Evolutionary conservation across 2,888 invertebrate genomes (phyloP).

Genomic region (Onthophagus sagittarius): DNA sequence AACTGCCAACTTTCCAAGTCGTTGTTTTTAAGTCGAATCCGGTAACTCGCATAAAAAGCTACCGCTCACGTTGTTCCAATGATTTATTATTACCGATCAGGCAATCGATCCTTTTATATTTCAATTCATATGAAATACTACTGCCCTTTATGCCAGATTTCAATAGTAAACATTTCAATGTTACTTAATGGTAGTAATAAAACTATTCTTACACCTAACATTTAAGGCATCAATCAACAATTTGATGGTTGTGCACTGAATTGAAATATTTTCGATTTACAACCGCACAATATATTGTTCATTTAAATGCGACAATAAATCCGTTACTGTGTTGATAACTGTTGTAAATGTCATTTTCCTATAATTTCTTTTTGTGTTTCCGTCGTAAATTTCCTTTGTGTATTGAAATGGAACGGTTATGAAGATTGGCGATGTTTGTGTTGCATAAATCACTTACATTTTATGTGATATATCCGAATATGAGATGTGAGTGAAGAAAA

Average conservation of each 20-base stretch:
- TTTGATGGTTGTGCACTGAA: not conserved
- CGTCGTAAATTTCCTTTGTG: too few relatives aligned
- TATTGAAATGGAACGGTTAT: not conserved
- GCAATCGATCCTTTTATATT: not conserved
- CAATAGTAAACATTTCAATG: not conserved
- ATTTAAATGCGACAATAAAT: not conserved
- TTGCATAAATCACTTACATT: not conserved
- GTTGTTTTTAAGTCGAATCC: conserved; percentile 2
- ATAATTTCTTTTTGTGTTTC: not conserved
- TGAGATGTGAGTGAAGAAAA: too few relatives aligned
- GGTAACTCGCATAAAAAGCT: not conserved
- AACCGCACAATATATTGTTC: not conserved
- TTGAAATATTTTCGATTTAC: not conserved
- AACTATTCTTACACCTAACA: not conserved
- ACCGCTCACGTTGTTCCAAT: not conserved
- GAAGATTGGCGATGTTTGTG: not conserved
- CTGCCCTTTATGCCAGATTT: not conserved
- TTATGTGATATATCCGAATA: too few relatives aligned
- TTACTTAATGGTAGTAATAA: not conserved
- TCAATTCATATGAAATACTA: not conserved
- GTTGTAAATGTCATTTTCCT: not conserved
- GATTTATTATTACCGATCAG: not conserved
- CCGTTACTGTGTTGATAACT: not conserved
- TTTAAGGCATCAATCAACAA: not conserved
- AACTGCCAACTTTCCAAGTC: conserved; percentile 8